Base-by-base conservation (phyloP, 2,888 invertebrate genomes). In the Macaria notata region DNA sequence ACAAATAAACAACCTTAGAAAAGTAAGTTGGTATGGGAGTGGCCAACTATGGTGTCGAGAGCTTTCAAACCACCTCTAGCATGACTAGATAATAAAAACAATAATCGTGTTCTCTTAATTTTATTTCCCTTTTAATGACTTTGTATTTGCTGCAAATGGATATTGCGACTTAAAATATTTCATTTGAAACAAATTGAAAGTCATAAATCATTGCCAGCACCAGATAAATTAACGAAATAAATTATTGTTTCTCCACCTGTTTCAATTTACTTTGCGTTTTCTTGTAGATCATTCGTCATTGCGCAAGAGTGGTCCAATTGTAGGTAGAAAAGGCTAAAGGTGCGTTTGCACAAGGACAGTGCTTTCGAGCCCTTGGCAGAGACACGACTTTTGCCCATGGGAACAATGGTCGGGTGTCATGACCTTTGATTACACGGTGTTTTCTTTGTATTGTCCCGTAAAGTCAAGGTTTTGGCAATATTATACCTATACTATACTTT, bases 231-330 rank as follows among this genome's bases (percentile, higher is more conserved):
- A 36, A 5, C 46, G 19, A 7, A 48, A 48, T 51, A 48, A 36
- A 49, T 45, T 39, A 45, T 30, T 31, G 47, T 57, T 52, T 45
- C 39, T 43, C 33, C 48, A 52, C 52, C 41, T 52, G 56, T n/a
- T 48, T 8, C 6, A 45, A 31, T 48, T 48, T 56, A 57, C 33
- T 57, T 45, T 6, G 48, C 44, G 44, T 49, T 56, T 47, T 39
- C 43, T 36, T 33, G 9, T 19, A 51, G 42, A 39, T 38, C 56
- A 51, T 51, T 56, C 38, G 33, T 39, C 45, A 52, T 51, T 51
- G 19, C 30, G 43, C 9, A 57, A 57, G 31, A 51, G 8, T 41
- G 29, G 31, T 38, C 8, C 49, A 55, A 50, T 43, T 46, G 49
- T 50, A 30, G 42, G 42, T 29, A 42, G 31, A 49, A 49, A 9